These are phyloP conservation scores for Athalia circularis DNA, from an alignment of 2,888 invertebrate genomes.

Conservation along the genomic window DNA sequence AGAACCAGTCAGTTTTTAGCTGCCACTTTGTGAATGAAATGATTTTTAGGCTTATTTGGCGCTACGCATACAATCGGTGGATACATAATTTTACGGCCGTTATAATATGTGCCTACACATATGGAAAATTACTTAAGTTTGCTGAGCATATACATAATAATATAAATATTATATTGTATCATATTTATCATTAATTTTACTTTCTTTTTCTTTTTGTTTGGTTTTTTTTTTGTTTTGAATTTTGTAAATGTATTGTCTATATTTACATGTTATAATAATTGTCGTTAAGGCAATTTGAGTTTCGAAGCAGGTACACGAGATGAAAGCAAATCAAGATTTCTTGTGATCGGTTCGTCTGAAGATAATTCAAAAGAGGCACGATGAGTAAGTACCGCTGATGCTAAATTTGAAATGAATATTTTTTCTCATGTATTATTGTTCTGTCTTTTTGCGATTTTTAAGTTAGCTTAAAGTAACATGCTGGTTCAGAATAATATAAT, in stretches of 20 bases:
- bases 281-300: slow-evolving; percentile 72
- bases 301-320: slow-evolving; percentile 69
- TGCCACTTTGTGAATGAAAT: slow-evolving; percentile 43
- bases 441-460: background rate
- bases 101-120: slow-evolving; percentile 29
- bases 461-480: slow-evolving; percentile 34
- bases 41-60: slow-evolving; percentile 19
- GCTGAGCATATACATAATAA: slow-evolving; percentile 55
- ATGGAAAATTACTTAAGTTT: slow-evolving; percentile 24
- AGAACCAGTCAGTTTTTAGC: slow-evolving; percentile 60
- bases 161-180: slow-evolving; percentile 41
- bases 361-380: background rate
- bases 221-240: slow-evolving; percentile 50
- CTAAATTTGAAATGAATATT: background rate
- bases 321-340: slow-evolving; percentile 43
- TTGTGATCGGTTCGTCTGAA: slow-evolving; percentile 19
- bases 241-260: slow-evolving; percentile 68
- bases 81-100: slow-evolving; percentile 28
- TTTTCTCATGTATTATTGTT: background rate
- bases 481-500: slow-evolving; percentile 2
- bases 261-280: slow-evolving; percentile 68
- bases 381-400: background rate
- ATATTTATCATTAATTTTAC: slow-evolving; percentile 53
- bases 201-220: slow-evolving; percentile 49
- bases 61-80: slow-evolving; percentile 54